Base-by-base conservation (phyloP, 1,140 invertebrate genomes). In the Drusus annulatus region DNA sequence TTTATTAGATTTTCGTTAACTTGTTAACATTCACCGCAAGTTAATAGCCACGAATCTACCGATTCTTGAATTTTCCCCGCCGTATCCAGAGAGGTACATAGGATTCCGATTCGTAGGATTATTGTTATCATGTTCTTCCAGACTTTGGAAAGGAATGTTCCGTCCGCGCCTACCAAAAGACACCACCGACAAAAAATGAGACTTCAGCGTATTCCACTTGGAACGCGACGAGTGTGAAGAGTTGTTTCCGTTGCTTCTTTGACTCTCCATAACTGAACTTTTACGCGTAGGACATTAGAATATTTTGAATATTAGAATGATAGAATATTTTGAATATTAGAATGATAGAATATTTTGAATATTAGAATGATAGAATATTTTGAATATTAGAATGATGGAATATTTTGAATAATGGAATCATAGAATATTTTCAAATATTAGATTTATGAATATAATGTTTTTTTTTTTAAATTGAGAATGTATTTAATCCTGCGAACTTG, bases 131-230 rank as follows among this genome's bases (percentile, higher is more conserved):
- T 28, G 8, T 28, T 71, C 68, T 25, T 71, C 68, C 50, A 71
- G n/a, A 15, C 19, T 15, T 16, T 51, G 45, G 50, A 71, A 71
- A 17, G 68, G 68, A 8, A 71, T 23, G 21, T 71, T 63, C 19
- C 19, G 31, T 68, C 68, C 54, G 3, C 2, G 50, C 50, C 68
- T 71, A 21, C 50, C 25, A 45, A 71, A 51, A 51, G 19, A 16
- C 6, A 71, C n/a, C 13, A 52, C 19, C 1, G 6, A 19, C 0
- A 71, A 16, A 23, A 71, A 54, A 25, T 54, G 51, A 16, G 68
- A 52, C 45, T 71, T 71, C 19, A 71, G n/a, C 10, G 19, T 71
- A 28, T 71, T 71, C 68, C 68, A 71, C 50, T 71, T 71, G 19
- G 68, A 71, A 6, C 52, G 31, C 3, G 23, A 19, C 4, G 10